A percentile compares a stretch with the other conserved stretches of the same genome.
Conservation (phyloP, 30 jellyfish, hydroid and myxozoan genomes). For the Mastigias papua region DNA sequence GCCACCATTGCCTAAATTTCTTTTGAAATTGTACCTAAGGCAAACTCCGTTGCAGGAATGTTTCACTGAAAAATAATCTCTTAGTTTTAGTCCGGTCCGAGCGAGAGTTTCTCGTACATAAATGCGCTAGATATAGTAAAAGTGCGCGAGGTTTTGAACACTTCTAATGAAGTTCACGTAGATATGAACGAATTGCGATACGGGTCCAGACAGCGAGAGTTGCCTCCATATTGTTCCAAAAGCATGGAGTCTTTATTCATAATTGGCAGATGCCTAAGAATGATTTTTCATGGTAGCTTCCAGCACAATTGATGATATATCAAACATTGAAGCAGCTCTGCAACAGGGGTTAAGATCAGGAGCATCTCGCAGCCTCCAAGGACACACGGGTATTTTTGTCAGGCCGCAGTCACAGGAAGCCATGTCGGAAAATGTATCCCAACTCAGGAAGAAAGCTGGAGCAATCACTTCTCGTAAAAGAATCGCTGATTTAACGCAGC, state of each 20-base stretch:
- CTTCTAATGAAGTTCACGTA: neutral
- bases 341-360: slow-evolving; percentile 8
- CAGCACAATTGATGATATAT: slow-evolving; percentile 3
- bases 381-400: neutral
- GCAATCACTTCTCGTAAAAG: slow-evolving; percentile 14
- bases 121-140: neutral
- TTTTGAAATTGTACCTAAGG: too few relatives aligned
- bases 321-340: neutral
- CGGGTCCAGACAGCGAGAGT: slow-evolving; percentile 70
- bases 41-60: too few relatives aligned
- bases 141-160: slow-evolving; percentile 1
- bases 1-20: neutral
- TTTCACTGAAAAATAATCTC: too few relatives aligned
- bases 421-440: neutral
- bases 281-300: slow-evolving; percentile 33
- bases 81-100: slow-evolving; percentile 12
- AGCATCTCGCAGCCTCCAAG: neutral
- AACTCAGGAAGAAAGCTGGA: slow-evolving; percentile 22
- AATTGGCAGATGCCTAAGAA: slow-evolving; percentile 16
- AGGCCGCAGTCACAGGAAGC: slow-evolving; percentile 2
- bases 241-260: neutral
- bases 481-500: slow-evolving; percentile 54
- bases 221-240: slow-evolving; percentile 53
- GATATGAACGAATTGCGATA: neutral
- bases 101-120: slow-evolving; percentile 47